A percentile compares a stretch with the other conserved stretches of the same genome.
phyloP scores from a whole-genome alignment of 2,113 vertebrate genomes.

The Sclerurus mexicanus region DNA sequence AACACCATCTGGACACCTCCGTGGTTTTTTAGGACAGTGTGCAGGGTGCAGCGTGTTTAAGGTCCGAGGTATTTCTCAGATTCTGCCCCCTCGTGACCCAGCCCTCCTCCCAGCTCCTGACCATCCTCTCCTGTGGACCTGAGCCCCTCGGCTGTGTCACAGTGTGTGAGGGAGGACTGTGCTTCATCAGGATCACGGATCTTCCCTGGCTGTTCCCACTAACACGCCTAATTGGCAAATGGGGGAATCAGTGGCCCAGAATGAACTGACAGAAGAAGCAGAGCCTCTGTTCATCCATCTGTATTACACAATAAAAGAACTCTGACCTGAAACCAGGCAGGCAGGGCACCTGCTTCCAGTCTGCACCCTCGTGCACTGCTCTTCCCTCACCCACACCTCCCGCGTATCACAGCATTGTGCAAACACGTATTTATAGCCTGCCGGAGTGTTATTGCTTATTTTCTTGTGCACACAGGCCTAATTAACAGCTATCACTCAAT shows the following conservation, averaged over 20 bases:
- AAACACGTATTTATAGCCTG: neutral
- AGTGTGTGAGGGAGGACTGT: neutral
- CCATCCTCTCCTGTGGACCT: neutral
- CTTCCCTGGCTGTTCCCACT: neutral
- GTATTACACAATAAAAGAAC: neutral
- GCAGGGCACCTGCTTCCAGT: neutral
- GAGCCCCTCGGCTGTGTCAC: neutral
- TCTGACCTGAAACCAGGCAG: neutral
- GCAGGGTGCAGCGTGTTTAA: neutral
- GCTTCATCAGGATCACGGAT: neutral
- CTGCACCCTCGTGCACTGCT: fast-evolving
- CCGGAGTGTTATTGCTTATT: neutral
- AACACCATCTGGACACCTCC: neutral
- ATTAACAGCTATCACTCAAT: conserved; percentile 59
- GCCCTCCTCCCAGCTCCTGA: neutral
- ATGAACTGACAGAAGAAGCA: neutral
- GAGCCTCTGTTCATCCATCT: neutral
- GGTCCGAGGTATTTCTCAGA: neutral
- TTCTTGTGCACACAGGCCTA: conserved; percentile 30
- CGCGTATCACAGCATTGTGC: neutral
- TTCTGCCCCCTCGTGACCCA: neutral
- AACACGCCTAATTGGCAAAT: neutral
- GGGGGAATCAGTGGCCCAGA: neutral
- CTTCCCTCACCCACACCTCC: neutral
- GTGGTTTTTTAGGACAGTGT: neutral